phyloP scores from a whole-genome alignment of 2,113 vertebrate genomes.

The Ciconia maguari region DNA sequence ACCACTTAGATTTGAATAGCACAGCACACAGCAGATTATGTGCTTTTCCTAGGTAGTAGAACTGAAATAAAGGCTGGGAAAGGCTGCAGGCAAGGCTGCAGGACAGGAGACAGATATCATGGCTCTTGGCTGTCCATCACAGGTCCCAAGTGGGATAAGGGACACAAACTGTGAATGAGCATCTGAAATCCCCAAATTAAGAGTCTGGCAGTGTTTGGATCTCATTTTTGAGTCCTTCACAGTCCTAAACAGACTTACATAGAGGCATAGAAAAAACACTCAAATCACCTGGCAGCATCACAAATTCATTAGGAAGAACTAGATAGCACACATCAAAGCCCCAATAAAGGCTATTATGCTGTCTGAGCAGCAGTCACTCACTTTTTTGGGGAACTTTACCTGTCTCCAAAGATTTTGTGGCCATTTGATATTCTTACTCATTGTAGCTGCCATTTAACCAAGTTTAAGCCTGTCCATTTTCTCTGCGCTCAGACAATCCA shows the following conservation, averaged over 20 bases:
- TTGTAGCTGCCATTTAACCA: neutral
- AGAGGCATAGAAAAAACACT: neutral
- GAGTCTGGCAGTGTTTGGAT: neutral
- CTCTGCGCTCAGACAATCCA: neutral
- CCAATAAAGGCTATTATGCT: neutral
- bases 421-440: neutral
- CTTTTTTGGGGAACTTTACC: neutral
- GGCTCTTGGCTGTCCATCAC: neutral
- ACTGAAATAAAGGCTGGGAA: neutral
- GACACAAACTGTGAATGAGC: neutral
- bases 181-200: neutral
- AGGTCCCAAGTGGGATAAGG: neutral
- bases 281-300: neutral
- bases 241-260: neutral
- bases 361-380: neutral
- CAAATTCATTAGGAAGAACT: neutral
- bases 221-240: neutral
- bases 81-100: neutral
- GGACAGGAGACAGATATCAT: neutral
- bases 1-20: neutral
- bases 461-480: neutral
- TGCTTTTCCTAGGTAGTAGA: neutral
- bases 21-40: neutral
- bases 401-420: neutral
- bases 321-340: neutral